Evolutionary conservation across 2,113 vertebrate species (phyloP).

Genomic region (Athene noctua): DNA sequence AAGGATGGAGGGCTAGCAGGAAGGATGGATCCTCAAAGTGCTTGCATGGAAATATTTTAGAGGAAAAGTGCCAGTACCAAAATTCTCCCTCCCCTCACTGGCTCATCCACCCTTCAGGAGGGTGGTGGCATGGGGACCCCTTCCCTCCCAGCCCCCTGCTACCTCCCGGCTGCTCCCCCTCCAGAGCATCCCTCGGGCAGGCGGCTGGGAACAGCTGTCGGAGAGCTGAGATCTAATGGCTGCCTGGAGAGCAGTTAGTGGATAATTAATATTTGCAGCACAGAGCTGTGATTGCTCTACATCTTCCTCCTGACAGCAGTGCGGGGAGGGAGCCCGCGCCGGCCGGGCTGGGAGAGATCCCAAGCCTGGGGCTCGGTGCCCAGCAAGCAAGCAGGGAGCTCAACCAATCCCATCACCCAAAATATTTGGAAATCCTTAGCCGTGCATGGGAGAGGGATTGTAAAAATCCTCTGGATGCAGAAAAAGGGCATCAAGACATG

Average conservation of each 20-base stretch:
- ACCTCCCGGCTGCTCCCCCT: not conserved
- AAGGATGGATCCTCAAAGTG: accelerated
- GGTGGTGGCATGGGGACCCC: accelerated
- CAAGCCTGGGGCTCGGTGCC: not conserved
- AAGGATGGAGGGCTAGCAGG: accelerated
- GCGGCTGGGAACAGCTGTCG: conserved; percentile 71
- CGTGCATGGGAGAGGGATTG: accelerated
- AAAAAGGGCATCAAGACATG: accelerated
- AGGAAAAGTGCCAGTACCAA: accelerated
- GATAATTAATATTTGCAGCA: conserved; percentile 82
- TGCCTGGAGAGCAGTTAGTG: conserved; percentile 79
- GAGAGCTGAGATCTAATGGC: conserved; percentile 68
- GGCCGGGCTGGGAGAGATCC: not conserved
- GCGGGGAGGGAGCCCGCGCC: not conserved
- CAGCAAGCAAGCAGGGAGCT: not conserved
- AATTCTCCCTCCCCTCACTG: accelerated
- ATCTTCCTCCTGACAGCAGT: conserved; percentile 58
- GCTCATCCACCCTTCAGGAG: not conserved
- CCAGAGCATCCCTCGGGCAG: not conserved
- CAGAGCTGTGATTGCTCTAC: conserved; percentile 70
- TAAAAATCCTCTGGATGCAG: not conserved
- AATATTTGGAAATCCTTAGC: not conserved
- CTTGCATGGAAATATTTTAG: not conserved
- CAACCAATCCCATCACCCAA: accelerated
- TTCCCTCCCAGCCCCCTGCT: accelerated